Conservation (phyloP, 23 tunicate genomes). For the Botrylloides violaceus region DNA sequence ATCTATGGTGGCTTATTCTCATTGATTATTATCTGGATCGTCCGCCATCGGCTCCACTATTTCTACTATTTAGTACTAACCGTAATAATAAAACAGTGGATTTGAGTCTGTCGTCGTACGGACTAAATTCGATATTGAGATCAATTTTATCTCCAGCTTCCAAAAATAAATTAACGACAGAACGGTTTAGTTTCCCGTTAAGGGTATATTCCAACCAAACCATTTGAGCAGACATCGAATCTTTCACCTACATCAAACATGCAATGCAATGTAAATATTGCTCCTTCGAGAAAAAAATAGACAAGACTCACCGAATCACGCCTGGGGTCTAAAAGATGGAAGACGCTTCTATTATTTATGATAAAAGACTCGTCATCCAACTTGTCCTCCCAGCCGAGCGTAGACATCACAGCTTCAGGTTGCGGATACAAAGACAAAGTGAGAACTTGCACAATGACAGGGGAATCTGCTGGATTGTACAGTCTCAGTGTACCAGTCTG, state of each 20-base stretch:
- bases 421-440: slow-evolving; percentile 70
- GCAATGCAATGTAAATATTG: neutral
- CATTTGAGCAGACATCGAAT: slow-evolving; percentile 66
- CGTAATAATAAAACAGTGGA: slow-evolving; percentile 67
- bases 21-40: no score
- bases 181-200: slow-evolving; percentile 59
- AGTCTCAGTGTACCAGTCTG: slow-evolving; percentile 25
- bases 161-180: slow-evolving; percentile 55
- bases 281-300: slow-evolving; percentile 6
- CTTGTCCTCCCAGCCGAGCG: slow-evolving; percentile 10
- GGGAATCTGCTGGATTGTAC: slow-evolving; percentile 53
- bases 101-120: slow-evolving; percentile 21
- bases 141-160: slow-evolving; percentile 56
- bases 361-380: slow-evolving; percentile 2
- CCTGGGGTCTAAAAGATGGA: slow-evolving; percentile 13
- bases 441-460: slow-evolving; percentile 64
- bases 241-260: slow-evolving; percentile 29
- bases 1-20: no score
- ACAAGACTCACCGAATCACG: slow-evolving; percentile 12
- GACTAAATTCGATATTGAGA: slow-evolving; percentile 51
- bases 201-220: slow-evolving; percentile 70
- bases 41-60: no score
- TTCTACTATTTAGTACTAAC: slow-evolving; percentile 26
- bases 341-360: slow-evolving; percentile 3
- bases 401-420: slow-evolving; percentile 31